Evolutionary conservation across 2,888 invertebrate genomes (phyloP).

Genomic region (Thecophora atra): DNA sequence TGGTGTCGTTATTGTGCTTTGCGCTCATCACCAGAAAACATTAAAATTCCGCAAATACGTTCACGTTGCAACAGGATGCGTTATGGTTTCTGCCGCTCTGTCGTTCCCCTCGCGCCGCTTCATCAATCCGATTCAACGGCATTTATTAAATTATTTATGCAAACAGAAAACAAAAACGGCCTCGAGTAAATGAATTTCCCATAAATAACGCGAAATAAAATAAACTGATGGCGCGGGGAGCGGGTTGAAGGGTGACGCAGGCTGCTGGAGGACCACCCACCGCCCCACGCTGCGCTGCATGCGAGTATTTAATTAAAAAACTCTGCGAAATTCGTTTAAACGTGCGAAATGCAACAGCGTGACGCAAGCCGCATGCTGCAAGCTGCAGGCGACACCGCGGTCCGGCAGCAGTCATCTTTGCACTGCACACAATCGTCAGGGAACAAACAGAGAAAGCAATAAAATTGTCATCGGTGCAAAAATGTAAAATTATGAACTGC

Average conservation of each 20-base stretch:
- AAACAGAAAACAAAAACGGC: conserved; percentile 19
- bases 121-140: conserved; percentile 10
- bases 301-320: conserved; percentile 48
- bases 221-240: neutral
- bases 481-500: conserved; percentile 28
- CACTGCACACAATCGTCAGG: conserved; percentile 10
- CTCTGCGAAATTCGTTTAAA: conserved; percentile 45
- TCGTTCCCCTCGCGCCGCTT: neutral
- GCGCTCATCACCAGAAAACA: conserved; percentile 37
- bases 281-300: conserved; percentile 34
- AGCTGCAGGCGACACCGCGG: conserved; percentile 14
- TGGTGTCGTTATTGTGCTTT: neutral
- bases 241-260: neutral
- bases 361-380: neutral
- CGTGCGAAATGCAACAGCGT: conserved; percentile 46
- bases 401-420: neutral
- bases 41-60: conserved; percentile 51
- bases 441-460: conserved; percentile 19
- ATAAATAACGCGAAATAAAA: conserved; percentile 43
- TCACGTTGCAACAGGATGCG: conserved; percentile 34
- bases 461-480: conserved; percentile 37
- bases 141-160: conserved; percentile 36
- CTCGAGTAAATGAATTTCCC: conserved; percentile 46
- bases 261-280: neutral
- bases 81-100: neutral